A percentile compares a stretch with the other conserved stretches of the same genome.
Conservation (phyloP, 2,888 invertebrate genomes). For the Congeria kusceri region DNA sequence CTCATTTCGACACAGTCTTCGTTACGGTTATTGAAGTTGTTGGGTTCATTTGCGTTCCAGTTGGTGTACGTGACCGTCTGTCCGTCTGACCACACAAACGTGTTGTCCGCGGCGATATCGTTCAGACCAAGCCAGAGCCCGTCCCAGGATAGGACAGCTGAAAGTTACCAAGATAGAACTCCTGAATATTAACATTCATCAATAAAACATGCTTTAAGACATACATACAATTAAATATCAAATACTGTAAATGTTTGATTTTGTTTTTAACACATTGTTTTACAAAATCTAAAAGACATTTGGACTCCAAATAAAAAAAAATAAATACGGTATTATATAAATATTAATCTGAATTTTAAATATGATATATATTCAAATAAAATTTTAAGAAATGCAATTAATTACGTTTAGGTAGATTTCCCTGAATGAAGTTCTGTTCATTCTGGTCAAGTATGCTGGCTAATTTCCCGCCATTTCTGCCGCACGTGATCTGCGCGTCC, state of each 20-base stretch:
- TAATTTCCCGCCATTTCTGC: slow-evolving; percentile 46
- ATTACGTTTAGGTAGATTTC: slow-evolving; percentile 53
- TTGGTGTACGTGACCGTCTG: slow-evolving; percentile 70
- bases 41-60: slow-evolving; percentile 76
- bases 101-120: slow-evolving; percentile 61
- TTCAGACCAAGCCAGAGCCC: slow-evolving; percentile 72
- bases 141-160: slow-evolving; percentile 36
- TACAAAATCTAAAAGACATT: too few species aligned
- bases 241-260: too few species aligned
- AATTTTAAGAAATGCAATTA: too few species aligned
- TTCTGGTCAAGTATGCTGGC: slow-evolving; percentile 55
- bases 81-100: slow-evolving; percentile 75
- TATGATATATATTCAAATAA: too few species aligned
- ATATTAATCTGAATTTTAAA: too few species aligned
- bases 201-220: too few species aligned
- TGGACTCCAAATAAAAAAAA: too few species aligned
- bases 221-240: too few species aligned
- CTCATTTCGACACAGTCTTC: slow-evolving; percentile 64
- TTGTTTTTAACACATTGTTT: too few species aligned
- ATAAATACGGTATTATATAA: too few species aligned
- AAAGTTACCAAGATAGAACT: too few species aligned
- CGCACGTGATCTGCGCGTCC: slow-evolving; percentile 56
- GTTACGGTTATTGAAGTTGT: slow-evolving; percentile 58
- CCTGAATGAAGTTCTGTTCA: slow-evolving; percentile 63
- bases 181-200: too few species aligned